Evolutionary conservation across 2,797 vertebrate genomes (phyloP).

Genomic region (Tenualosa ilisha): DNA sequence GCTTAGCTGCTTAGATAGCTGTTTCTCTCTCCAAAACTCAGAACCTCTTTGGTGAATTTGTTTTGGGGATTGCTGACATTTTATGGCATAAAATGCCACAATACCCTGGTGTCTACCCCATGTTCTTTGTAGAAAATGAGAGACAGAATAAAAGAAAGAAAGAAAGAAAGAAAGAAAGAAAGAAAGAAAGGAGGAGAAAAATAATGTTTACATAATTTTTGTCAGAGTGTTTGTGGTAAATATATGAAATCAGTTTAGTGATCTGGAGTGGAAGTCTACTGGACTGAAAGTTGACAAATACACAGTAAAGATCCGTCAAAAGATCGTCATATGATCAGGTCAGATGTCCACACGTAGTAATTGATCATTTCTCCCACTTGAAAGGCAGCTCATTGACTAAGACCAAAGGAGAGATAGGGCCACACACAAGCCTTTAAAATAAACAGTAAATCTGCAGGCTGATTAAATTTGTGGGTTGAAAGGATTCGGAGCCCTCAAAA

Average conservation of each 20-base stretch:
- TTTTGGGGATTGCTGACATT: slow-evolving; percentile 9
- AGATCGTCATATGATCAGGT: slow-evolving; percentile 48
- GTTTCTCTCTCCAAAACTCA: not conserved
- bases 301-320: not conserved
- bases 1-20: slow-evolving; percentile 22
- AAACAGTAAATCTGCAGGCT: not conserved
- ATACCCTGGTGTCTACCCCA: not conserved
- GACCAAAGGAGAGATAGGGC: not conserved
- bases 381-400: slow-evolving; percentile 62
- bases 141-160: not conserved
- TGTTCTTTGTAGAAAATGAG: not conserved
- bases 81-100: not conserved
- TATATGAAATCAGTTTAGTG: not conserved
- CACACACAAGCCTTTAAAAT: not conserved
- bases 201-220: not conserved
- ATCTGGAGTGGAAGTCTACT: not conserved
- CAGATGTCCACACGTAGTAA: slow-evolving; percentile 58
- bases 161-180: not conserved
- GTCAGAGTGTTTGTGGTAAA: not conserved
- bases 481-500: slow-evolving; percentile 19
- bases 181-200: not conserved
- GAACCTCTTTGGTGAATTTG: slow-evolving; percentile 18
- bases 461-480: not conserved
- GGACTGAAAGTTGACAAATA: not conserved
- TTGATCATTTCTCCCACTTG: slow-evolving; percentile 59